Base-by-base conservation (phyloP, 2,888 invertebrate species). In the Galeopsomyia nigrocyanea region DNA sequence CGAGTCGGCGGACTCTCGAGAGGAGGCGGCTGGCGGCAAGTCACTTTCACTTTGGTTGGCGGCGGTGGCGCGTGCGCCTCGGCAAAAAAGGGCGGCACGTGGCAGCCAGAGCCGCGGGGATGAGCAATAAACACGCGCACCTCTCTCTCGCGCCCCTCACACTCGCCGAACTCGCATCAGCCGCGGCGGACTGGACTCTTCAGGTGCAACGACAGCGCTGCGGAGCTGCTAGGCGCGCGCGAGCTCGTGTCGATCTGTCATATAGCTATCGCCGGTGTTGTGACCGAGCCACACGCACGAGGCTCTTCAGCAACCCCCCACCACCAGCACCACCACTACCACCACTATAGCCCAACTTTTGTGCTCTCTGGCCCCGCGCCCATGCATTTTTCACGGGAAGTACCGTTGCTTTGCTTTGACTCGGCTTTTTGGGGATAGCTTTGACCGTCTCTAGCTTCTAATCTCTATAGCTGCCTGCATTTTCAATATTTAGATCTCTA, bases 191-290 rank as follows among this genome's bases (percentile, higher is more conserved):
- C 19, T 19, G 5, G n/a, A 17, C 13, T 17, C 19, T 9, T 53
- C 10, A 21, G 19, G 53, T 53, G 53, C 19, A 21, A 19, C 17
- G n/a, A 21, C 46, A 14, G 46, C 46, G 31, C 6, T 2, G 9
- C 17, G 14, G 39, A 26, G 39, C 13, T 6, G 19, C 5, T 17
- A n/a, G 26, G 66, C 58, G 49, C 66, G 49, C 49, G 22, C 26
- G n/a, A 46, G 47, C 78, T 77, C 76, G 76, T 77, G 75, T 75
- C 76, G 78, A 78, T 80, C 82, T 82, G 83, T 82, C 81, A 80
- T 76, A 74, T 73, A 74, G 77, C 74, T 78, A 77, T 76, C 75
- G 73, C 78, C 78, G 26, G 26, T 5, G 26, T 5, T 26, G 26
- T 2, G 26, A 39, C 78, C 79, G 78, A 73, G 79, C 77, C 78